These are phyloP conservation scores for Tetranychus piercei DNA, from an alignment of 2,888 invertebrate species.

Conservation along the genomic window DNA sequence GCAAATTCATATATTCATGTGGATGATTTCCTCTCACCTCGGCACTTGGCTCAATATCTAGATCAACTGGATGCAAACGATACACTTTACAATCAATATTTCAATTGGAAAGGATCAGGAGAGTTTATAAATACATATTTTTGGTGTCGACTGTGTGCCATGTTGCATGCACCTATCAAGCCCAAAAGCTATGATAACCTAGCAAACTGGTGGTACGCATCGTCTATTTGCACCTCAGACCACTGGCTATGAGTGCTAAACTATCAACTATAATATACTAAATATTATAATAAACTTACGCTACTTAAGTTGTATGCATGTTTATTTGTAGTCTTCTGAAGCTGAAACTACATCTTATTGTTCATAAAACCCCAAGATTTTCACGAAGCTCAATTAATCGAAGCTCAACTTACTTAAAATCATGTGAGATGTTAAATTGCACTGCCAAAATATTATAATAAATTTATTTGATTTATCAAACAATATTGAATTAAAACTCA, in stretches of 20 bases:
- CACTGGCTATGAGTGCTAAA: not conserved
- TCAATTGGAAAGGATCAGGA: constrained; percentile 81
- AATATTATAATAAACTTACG: no score
- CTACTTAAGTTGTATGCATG: no score
- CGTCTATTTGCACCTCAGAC: not conserved
- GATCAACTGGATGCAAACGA: constrained; percentile 67
- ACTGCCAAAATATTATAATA: no score
- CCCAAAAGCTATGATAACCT: constrained; percentile 48
- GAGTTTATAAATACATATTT: constrained; percentile 89
- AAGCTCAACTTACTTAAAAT: constrained; percentile 4
- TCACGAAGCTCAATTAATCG: constrained; percentile 7
- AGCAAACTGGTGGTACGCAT: constrained; percentile 40
- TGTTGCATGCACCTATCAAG: constrained; percentile 45
- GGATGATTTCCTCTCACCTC: constrained; percentile 74
- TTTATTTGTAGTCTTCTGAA: no score
- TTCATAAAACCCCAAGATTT: no score
- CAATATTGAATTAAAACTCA: no score
- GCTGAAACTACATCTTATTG: no score
- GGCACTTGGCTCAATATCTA: constrained; percentile 67
- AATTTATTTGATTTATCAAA: no score
- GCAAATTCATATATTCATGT: constrained; percentile 83
- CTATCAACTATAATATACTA: no score
- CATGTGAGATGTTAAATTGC: not conserved
- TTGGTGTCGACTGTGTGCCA: constrained; percentile 72
- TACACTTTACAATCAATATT: constrained; percentile 78